Evolutionary conservation across 1,140 invertebrate species (phyloP), one percentile per base, ranked within the genome.

Genomic region (Lysiphlebus fabarum): DNA sequence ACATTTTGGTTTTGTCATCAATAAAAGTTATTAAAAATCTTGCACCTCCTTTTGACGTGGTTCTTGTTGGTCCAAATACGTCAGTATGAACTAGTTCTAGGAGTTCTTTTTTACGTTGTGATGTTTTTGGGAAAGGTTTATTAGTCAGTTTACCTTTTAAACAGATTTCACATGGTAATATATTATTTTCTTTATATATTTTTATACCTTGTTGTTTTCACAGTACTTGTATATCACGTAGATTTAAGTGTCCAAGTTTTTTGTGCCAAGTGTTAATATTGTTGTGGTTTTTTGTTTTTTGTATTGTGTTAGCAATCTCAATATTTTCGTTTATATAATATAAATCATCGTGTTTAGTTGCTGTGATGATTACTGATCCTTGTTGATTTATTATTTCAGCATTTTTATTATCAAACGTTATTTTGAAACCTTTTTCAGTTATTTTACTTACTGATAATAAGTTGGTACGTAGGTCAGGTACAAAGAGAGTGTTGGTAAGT

Each of bases 1-100:
- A 65, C 65, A 75, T 75, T 45, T 70, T 60, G 6, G 72, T 66
- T 57, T 51, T 74, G 34, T 81, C 77, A 65, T 82, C 78, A 4
- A 75, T 77, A 44, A 81, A 76, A 0, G 78, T 74, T 0, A 81
- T 48, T 44, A 77, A 72, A 58, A 77, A 81, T 14, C 59, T 61
- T 7, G 70, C 64, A 26, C 70, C 70, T 55, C 74, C 71, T 47
- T 73, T 50, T 6, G 71, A 75, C 33, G 10, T 51, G 7, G 65
- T 56, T 33, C 71, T 63, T 69, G 80, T 73, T 14, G 75, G 78
- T 37, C 78, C 78, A 68, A n/a, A 74, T 6, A 80, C 54, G 64
- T 81, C 78, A 0, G 70, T 69, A 59, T 80, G 74, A 40, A 71
- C 56, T 14, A 72, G 37, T 60, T 75, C 65, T 40, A 68, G 58